Base-by-base conservation (phyloP, 53 echinoderm and acorn worm genomes). In the Stichopus horrens region DNA sequence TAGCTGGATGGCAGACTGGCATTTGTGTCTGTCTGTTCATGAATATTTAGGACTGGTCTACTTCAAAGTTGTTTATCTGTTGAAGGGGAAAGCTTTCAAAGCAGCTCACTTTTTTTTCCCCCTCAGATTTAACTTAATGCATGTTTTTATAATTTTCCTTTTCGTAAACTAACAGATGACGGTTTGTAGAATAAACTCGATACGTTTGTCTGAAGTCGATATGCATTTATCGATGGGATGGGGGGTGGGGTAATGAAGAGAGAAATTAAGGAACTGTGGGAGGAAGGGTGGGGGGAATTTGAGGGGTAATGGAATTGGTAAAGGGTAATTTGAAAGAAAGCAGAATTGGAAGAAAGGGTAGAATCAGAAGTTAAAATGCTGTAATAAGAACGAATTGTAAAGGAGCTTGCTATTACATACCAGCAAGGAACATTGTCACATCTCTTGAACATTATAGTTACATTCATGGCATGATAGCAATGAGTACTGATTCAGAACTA, bases 101-200 rank as follows among this genome's bases (percentile, higher is more conserved):
- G 71, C 19, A 71, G 71, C 19, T 16, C 18, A 71, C 16, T n/a
- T 37, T 0, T 37, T 18, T 7, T 6, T 9, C 66, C 66, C 67
- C 56, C 21, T 53, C 58, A 56, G 57, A 58, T 57, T 54, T 20
- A 57, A 81, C n/a, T 57, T 79, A n/a, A 57, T 58, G 57, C n/a
- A 57, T 76, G 51, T 81, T 56, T 81, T 81, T 56, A 56, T 81
- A 19, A 55, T 58, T 56, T 57, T 81, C 52, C 23, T 75, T 75
- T 7, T 23, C 21, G 19, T 75, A 10, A 9, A 4, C 9, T 75
- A 23, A 75, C 11, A 23, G 11, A 37, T 75, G 19, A 75, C 21
- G 23, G 23, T 37, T 37, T 37, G 75, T 23, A 37, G 37, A 37
- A 37, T 37, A 37, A 37, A 37, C 37, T 37, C 2, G 37, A 37